Conservation (phyloP, 2,113 vertebrate species). For the Bubo scandiacus region DNA sequence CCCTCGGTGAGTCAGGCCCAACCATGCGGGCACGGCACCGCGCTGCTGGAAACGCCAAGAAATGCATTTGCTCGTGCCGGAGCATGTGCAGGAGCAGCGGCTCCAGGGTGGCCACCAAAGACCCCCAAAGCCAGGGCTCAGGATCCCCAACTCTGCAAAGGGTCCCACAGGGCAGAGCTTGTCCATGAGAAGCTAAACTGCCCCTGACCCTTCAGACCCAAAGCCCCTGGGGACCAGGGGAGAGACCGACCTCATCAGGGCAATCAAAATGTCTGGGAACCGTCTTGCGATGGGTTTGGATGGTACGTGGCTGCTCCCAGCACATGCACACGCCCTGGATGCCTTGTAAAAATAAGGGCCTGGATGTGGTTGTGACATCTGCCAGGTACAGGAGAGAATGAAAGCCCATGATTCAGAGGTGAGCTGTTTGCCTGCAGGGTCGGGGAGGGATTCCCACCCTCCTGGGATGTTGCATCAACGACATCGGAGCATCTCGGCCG, state of each 20-base stretch:
- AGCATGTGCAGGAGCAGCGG: neutral
- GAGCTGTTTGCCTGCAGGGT: slow-evolving; percentile 28
- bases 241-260: accelerated
- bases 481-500: neutral
- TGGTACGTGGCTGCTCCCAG: neutral
- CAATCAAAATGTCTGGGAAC: accelerated
- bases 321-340: neutral
- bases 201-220: accelerated
- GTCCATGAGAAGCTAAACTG: accelerated
- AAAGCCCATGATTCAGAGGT: slow-evolving; percentile 14
- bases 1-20: neutral
- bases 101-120: accelerated
- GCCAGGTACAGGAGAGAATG: neutral
- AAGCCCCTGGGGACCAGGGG: neutral
- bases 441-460: slow-evolving; percentile 29
- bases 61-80: accelerated
- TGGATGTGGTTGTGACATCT: slow-evolving; percentile 38
- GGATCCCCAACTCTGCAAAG: too few relatives aligned
- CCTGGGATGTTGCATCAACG: neutral
- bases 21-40: accelerated
- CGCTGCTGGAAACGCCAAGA: accelerated
- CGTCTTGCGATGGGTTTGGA: accelerated
- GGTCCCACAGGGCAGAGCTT: neutral
- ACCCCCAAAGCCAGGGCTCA: accelerated
- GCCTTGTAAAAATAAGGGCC: slow-evolving; percentile 28